Evolutionary conservation across 2,888 invertebrate genomes (phyloP).

Genomic region (Ischnus inquisitorius): DNA sequence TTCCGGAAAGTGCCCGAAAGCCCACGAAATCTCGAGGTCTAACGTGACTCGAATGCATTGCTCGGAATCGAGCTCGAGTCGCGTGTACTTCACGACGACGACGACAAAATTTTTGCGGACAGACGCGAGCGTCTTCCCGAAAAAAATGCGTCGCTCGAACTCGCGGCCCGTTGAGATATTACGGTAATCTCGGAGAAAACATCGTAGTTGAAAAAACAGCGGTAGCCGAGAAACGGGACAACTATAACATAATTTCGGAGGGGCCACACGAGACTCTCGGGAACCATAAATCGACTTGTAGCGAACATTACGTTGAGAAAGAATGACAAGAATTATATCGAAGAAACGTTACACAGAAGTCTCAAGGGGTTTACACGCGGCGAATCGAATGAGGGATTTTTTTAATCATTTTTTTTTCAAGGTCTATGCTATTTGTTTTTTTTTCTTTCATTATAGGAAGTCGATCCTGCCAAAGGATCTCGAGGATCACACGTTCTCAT

Average conservation of each 20-base stretch:
- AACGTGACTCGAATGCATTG: background rate
- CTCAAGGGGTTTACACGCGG: slow-evolving; percentile 11
- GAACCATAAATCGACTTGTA: background rate
- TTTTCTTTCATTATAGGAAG: slow-evolving; percentile 12
- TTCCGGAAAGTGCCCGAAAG: background rate
- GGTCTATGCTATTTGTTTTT: slow-evolving; percentile 27
- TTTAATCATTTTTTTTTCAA: background rate
- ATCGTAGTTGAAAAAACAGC: background rate
- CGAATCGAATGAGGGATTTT: slow-evolving; percentile 1
- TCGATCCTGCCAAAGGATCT: slow-evolving; percentile 26
- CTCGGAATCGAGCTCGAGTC: background rate
- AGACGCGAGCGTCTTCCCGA: background rate
- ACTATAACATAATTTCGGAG: background rate
- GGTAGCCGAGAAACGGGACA: background rate
- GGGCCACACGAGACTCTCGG: background rate
- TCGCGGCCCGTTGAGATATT: background rate
- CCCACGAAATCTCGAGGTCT: background rate
- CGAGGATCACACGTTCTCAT: slow-evolving; percentile 21
- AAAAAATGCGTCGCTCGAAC: background rate
- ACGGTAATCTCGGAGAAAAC: background rate
- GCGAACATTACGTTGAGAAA: background rate
- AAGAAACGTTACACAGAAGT: background rate
- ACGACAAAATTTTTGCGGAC: background rate
- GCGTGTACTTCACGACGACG: background rate
- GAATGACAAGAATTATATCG: background rate